Percentiles rank a stretch among this genome's conserved stretches.
phyloP scores from a whole-genome alignment of 2,888 invertebrate species.

The Dryadula phaetusa region DNA sequence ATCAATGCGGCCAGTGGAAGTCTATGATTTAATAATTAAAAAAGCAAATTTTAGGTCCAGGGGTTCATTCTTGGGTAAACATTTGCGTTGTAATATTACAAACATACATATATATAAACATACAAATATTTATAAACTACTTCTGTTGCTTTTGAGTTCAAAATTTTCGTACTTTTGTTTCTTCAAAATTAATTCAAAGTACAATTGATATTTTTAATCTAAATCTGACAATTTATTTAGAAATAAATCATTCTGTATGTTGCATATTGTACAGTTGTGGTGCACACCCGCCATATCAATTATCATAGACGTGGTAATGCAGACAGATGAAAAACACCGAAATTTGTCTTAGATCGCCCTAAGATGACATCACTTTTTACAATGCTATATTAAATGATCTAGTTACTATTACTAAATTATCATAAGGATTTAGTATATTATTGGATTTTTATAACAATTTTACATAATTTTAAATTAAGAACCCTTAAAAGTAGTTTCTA shows the following conservation, averaged over 20 bases:
- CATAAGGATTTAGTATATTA: conserved; percentile 43
- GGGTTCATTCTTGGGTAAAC: too few species aligned
- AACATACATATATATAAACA: too few species aligned
- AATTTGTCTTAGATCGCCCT: conserved; percentile 62
- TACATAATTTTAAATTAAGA: not conserved
- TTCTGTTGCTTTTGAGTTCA: too few species aligned
- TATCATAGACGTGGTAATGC: conserved; percentile 75
- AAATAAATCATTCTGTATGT: conserved; percentile 36
- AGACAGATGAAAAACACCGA: conserved; percentile 67
- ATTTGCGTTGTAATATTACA: too few species aligned
- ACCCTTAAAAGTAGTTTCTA: too few species aligned
- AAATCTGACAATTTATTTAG: not conserved
- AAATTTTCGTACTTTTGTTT: not conserved
- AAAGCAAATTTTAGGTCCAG: too few species aligned
- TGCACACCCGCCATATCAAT: conserved; percentile 66
- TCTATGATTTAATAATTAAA: too few species aligned
- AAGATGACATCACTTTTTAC: conserved; percentile 65
- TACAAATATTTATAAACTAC: too few species aligned
- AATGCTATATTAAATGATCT: conserved; percentile 52
- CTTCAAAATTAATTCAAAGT: not conserved
- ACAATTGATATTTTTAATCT: too few species aligned
- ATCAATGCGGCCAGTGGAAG: too few species aligned
- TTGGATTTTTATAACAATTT: conserved; percentile 20
- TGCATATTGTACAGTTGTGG: conserved; percentile 61
- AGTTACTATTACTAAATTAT: conserved; percentile 47